Evolutionary conservation across 2,797 vertebrate species (phyloP).

Genomic region (Micromesistius poutassou): DNA sequence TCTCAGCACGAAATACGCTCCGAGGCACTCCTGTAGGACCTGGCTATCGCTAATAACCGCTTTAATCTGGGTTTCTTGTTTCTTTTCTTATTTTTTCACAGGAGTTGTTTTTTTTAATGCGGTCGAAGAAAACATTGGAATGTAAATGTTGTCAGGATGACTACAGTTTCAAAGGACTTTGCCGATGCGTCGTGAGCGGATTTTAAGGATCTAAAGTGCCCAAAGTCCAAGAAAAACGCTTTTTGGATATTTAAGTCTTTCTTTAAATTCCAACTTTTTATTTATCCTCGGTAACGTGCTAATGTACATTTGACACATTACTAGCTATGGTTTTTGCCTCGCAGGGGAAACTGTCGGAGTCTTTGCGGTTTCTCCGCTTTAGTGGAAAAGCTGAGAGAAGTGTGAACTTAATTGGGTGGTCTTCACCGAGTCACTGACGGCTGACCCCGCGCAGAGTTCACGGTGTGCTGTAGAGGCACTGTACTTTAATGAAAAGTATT

Average conservation of each 20-base stretch:
- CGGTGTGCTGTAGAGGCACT: constrained; percentile 23
- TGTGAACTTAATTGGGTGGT: constrained; percentile 58
- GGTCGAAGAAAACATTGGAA: constrained; percentile 42
- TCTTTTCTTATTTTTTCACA: constrained; percentile 26
- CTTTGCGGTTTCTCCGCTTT: constrained; percentile 32
- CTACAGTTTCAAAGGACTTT: constrained; percentile 50
- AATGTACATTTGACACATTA: constrained; percentile 4
- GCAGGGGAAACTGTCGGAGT: constrained; percentile 40
- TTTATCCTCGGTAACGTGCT: constrained; percentile 19
- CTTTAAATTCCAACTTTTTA: constrained; percentile 13
- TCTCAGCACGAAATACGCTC: constrained; percentile 67
- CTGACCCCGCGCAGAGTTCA: constrained; percentile 45
- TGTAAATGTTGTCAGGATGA: constrained; percentile 63
- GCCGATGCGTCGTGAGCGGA: constrained; percentile 58
- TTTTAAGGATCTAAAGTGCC: constrained; percentile 51
- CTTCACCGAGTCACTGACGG: constrained; percentile 48
- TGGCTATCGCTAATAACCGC: constrained; percentile 28
- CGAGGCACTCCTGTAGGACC: constrained; percentile 32
- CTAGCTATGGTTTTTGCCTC: constrained; percentile 48
- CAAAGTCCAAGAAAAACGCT: constrained; percentile 34
- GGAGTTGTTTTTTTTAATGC: constrained; percentile 24
- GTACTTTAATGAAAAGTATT: constrained; percentile 56
- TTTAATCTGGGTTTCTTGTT: constrained; percentile 42
- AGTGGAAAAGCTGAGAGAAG: constrained; percentile 31
- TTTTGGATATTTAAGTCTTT: constrained; percentile 37